These are phyloP conservation scores for Punctoribates punctum DNA, from an alignment of 2,888 invertebrate genomes.

Conservation along the genomic window DNA sequence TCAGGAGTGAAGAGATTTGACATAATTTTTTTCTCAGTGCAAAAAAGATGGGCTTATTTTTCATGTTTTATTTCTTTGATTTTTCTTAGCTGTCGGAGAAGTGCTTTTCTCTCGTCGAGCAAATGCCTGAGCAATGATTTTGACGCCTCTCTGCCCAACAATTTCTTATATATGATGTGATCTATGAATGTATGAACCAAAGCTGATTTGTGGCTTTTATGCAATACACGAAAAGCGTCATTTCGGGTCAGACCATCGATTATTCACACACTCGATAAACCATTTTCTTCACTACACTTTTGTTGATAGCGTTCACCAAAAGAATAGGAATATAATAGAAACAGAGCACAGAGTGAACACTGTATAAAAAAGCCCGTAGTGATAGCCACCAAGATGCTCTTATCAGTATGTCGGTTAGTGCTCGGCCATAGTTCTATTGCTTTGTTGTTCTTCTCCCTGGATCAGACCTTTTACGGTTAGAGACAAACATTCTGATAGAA, in stretches of 20 bases:
- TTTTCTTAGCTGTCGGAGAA: background rate
- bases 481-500: too few relatives aligned
- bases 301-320: constrained; percentile 1
- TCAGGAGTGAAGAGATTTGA: constrained; percentile 31
- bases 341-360: too few relatives aligned
- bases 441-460: too few relatives aligned
- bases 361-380: too few relatives aligned
- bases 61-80: constrained; percentile 12
- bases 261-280: constrained; percentile 34
- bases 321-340: background rate
- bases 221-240: constrained; percentile 37
- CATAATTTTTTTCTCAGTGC: background rate
- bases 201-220: constrained; percentile 36
- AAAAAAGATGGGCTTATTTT: constrained; percentile 26
- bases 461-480: too few relatives aligned
- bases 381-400: too few relatives aligned
- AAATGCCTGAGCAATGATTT: background rate
- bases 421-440: too few relatives aligned
- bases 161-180: constrained; percentile 37
- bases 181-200: constrained; percentile 35
- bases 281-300: background rate
- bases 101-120: background rate
- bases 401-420: too few relatives aligned
- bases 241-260: constrained; percentile 29
- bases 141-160: constrained; percentile 27